Conservation (phyloP, 1,140 invertebrate species). For the Drosophila carrolli region DNA sequence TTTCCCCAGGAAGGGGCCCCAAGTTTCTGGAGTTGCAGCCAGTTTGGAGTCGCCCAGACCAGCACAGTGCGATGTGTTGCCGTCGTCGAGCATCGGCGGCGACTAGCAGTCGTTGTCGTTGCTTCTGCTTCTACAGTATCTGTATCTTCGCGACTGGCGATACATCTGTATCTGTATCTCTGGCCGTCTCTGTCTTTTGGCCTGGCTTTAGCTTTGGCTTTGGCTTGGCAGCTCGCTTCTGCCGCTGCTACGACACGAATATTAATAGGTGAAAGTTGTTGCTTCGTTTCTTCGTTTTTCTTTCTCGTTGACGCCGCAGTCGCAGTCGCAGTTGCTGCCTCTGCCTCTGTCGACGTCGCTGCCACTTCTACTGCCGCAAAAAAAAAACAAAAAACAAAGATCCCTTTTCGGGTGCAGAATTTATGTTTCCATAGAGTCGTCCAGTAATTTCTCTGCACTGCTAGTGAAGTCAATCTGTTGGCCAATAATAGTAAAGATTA, state of each 20-base stretch:
- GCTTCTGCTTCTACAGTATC: constrained; percentile 65
- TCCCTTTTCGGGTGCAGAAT: constrained; percentile 56
- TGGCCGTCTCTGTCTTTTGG: constrained; percentile 15
- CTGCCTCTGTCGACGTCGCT: constrained; percentile 13
- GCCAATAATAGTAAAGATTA: background rate
- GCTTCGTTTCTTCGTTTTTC: constrained; percentile 61
- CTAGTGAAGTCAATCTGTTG: background rate
- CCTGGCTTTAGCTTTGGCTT: constrained; percentile 11
- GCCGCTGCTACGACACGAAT: constrained; percentile 77
- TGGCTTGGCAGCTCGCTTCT: constrained; percentile 58
- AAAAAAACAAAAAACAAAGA: constrained; percentile 39
- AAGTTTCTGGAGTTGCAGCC: constrained; percentile 28
- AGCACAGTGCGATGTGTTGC: constrained; percentile 52
- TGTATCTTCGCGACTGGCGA: constrained; percentile 22
- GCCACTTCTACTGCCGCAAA: constrained; percentile 12
- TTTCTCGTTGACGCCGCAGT: constrained; percentile 28
- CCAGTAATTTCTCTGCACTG: constrained; percentile 40
- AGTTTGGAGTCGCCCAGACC: constrained; percentile 45
- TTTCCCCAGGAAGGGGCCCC: constrained; percentile 41
- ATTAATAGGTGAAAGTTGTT: constrained; percentile 85
- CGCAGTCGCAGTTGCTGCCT: constrained; percentile 10
- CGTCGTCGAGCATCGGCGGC: constrained; percentile 60
- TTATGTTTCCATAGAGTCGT: constrained; percentile 65
- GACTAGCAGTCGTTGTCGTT: constrained; percentile 58
- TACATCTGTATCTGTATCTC: constrained; percentile 11